phyloP scores from a whole-genome alignment of 2,888 invertebrate genomes.

The Trachelus troglodyta region DNA sequence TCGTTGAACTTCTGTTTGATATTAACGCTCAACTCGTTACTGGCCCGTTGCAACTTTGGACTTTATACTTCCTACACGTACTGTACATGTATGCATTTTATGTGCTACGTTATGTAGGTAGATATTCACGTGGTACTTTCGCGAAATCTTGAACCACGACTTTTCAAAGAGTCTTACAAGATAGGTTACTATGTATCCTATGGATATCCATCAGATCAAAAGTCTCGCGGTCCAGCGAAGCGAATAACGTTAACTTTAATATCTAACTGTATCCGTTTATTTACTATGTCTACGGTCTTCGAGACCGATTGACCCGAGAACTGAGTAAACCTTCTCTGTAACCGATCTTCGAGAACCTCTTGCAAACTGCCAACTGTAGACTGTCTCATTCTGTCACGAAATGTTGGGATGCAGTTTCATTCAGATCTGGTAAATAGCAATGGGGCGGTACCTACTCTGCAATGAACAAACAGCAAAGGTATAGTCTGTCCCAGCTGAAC shows the following conservation, averaged over 20 bases:
- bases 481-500: neutral
- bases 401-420: neutral
- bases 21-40: neutral
- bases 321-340: neutral
- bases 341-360: too few species aligned
- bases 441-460: neutral
- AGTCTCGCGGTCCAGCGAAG: too few species aligned
- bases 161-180: too few species aligned
- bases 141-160: too few species aligned
- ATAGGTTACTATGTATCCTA: too few species aligned
- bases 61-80: neutral
- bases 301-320: neutral
- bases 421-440: neutral
- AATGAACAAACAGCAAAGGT: neutral
- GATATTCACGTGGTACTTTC: too few species aligned
- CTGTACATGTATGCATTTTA: neutral
- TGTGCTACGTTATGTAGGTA: too few species aligned
- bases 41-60: neutral
- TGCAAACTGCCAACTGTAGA: neutral
- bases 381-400: neutral
- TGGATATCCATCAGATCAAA: too few species aligned
- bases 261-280: too few species aligned
- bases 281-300: neutral
- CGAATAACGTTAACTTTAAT: too few species aligned
- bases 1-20: neutral